A percentile compares a stretch with the other conserved stretches of the same genome.
These are phyloP conservation scores for Peromyscus attwateri DNA, from an alignment of 2,797 vertebrate species.

Conservation along the genomic window DNA sequence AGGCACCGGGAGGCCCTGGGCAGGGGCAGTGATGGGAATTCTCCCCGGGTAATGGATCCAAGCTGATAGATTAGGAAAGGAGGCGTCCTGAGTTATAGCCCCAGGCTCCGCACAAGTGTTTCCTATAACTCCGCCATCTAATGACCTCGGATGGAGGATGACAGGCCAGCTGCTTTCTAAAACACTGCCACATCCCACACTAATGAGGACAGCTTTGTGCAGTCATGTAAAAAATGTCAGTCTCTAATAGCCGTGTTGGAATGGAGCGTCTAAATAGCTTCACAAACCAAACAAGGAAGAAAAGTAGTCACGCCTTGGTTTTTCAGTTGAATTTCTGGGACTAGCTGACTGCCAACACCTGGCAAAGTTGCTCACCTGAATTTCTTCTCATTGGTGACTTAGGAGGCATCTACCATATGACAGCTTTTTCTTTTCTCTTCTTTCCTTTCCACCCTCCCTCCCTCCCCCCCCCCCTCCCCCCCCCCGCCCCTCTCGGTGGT, in stretches of 20 bases:
- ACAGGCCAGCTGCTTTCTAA: neutral
- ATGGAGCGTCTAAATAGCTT: neutral
- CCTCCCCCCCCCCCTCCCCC: no score
- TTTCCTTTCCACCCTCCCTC: no score
- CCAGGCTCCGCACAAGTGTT: neutral
- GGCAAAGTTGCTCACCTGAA: neutral
- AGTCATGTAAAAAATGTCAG: neutral
- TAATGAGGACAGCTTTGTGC: neutral
- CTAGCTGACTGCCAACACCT: neutral
- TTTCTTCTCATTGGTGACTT: slow-evolving; percentile 15
- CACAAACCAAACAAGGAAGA: neutral
- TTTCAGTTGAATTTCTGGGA: slow-evolving; percentile 44
- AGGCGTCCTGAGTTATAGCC: neutral
- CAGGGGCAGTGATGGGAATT: neutral
- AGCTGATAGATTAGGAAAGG: neutral
- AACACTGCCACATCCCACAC: neutral
- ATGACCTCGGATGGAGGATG: neutral
- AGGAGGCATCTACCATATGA: neutral
- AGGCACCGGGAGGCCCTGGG: neutral
- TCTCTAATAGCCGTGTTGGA: neutral
- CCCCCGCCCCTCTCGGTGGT: no score
- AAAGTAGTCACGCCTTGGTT: neutral
- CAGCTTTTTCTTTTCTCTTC: no score
- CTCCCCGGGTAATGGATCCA: neutral
- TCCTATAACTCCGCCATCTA: neutral